Conservation (phyloP, 2,113 vertebrate species). For the Entosphenus tridentatus region DNA sequence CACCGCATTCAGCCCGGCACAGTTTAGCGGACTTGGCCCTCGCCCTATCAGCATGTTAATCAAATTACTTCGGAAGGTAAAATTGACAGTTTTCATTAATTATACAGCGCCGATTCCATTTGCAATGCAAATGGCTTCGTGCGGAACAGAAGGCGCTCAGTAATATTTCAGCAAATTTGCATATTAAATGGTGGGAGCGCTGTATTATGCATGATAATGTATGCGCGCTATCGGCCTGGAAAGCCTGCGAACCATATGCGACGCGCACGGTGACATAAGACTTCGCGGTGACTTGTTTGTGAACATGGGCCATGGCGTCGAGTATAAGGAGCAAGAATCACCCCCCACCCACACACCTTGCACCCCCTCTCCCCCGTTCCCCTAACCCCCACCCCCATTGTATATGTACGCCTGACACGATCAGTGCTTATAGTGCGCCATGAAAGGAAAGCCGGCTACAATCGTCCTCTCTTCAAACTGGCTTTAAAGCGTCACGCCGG, state of each 20-base stretch:
- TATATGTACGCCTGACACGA: too few species aligned
- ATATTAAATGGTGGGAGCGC: slow-evolving; percentile 72
- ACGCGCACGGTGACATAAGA: too few species aligned
- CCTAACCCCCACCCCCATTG: too few species aligned
- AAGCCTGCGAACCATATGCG: slow-evolving; percentile 54
- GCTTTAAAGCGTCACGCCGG: too few species aligned
- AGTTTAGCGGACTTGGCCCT: slow-evolving; percentile 41
- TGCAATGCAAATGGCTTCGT: slow-evolving; percentile 87
- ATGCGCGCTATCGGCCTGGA: slow-evolving; percentile 77
- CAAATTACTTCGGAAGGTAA: slow-evolving; percentile 78
- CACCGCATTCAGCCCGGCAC: slow-evolving; percentile 5
- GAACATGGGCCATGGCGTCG: too few species aligned
- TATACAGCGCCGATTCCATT: slow-evolving; percentile 91
- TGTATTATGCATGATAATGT: slow-evolving; percentile 77
- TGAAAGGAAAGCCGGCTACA: too few species aligned
- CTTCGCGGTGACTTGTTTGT: too few species aligned
- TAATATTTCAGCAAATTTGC: slow-evolving; percentile 81
- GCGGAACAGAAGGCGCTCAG: slow-evolving; percentile 83
- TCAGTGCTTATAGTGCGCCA: too few species aligned
- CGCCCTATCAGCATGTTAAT: slow-evolving; percentile 83
- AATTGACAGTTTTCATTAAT: slow-evolving; percentile 94
- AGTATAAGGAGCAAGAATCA: too few species aligned
- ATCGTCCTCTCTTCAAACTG: too few species aligned
- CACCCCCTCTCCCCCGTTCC: too few species aligned
- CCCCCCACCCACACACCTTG: too few species aligned